A percentile compares a stretch with the other conserved stretches of the same genome.
Evolutionary conservation across 1,140 invertebrate species (phyloP).

Genomic region (Planococcus citri): DNA sequence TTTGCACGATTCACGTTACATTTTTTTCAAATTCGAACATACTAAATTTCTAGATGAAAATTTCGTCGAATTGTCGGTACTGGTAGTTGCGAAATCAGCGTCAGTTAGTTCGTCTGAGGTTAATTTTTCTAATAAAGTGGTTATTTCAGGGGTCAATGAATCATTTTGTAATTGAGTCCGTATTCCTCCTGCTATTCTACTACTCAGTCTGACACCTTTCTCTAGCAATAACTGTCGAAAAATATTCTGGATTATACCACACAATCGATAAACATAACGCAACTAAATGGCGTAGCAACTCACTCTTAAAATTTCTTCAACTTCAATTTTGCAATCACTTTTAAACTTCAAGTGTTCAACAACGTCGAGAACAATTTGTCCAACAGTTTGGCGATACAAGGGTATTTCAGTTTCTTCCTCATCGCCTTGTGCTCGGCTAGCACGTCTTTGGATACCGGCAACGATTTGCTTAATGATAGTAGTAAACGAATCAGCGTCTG

Average conservation of each 20-base stretch:
- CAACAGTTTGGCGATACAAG: slow-evolving; percentile 33
- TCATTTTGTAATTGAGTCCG: slow-evolving; percentile 44
- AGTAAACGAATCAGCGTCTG: slow-evolving; percentile 44
- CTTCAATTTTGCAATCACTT: neutral
- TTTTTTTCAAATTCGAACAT: no score
- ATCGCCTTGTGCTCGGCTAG: no score
- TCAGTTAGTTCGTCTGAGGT: no score
- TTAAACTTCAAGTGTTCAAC: slow-evolving; percentile 25
- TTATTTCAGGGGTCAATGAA: slow-evolving; percentile 46
- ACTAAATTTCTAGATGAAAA: no score
- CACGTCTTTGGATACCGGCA: slow-evolving; percentile 35
- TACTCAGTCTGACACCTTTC: slow-evolving; percentile 50
- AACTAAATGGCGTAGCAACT: no score
- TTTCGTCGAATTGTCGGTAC: slow-evolving; percentile 33
- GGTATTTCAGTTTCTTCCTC: slow-evolving; percentile 33
- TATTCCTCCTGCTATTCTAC: slow-evolving; percentile 41
- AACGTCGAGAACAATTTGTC: slow-evolving; percentile 40
- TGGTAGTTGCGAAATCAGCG: slow-evolving; percentile 41
- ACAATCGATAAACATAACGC: no score
- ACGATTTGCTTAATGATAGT: slow-evolving; percentile 37
- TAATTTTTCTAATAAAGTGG: slow-evolving; percentile 45
- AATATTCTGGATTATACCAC: neutral
- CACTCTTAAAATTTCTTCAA: slow-evolving; percentile 30
- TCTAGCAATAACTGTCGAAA: slow-evolving; percentile 36
- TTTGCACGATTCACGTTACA: no score